Percentiles rank a stretch among this genome's conserved stretches.
Evolutionary conservation across 2,797 vertebrate genomes (phyloP).

Genomic region (Peromyscus eremicus): DNA sequence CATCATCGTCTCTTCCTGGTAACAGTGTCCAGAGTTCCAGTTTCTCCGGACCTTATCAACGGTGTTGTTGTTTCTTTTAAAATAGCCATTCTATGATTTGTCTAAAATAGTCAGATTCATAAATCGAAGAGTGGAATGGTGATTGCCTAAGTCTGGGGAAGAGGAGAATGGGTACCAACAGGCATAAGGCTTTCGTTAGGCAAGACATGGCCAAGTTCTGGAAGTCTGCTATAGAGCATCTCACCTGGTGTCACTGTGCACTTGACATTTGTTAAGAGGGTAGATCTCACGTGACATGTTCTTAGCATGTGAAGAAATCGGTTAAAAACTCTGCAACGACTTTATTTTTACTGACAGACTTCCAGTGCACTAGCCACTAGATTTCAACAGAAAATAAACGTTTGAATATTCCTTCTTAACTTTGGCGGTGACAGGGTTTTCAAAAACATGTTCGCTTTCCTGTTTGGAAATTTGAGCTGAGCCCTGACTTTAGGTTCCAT

Average conservation of each 20-base stretch:
- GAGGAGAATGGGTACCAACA: neutral
- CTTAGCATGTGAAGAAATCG: neutral
- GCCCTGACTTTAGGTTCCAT: neutral
- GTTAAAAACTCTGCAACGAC: neutral
- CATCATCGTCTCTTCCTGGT: neutral
- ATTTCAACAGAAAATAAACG: slow-evolving; percentile 32
- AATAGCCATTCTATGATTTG: neutral
- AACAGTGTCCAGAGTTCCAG: neutral
- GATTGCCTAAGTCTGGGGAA: no score
- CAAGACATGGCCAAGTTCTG: neutral
- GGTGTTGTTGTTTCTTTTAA: neutral
- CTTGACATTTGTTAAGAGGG: neutral
- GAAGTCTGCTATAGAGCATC: neutral
- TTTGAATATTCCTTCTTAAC: neutral
- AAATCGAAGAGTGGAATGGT: neutral
- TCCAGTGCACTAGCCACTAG: neutral
- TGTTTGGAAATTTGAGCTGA: neutral
- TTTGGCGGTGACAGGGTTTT: neutral
- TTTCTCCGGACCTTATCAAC: neutral
- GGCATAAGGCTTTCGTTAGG: neutral
- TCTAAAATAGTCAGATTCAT: neutral
- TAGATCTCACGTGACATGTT: neutral
- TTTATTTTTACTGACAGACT: neutral
- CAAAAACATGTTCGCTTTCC: neutral
- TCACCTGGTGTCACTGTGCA: neutral